These are phyloP conservation scores for Pollicipes pollicipes DNA, from an alignment of 1,140 invertebrate species.

Conservation along the genomic window DNA sequence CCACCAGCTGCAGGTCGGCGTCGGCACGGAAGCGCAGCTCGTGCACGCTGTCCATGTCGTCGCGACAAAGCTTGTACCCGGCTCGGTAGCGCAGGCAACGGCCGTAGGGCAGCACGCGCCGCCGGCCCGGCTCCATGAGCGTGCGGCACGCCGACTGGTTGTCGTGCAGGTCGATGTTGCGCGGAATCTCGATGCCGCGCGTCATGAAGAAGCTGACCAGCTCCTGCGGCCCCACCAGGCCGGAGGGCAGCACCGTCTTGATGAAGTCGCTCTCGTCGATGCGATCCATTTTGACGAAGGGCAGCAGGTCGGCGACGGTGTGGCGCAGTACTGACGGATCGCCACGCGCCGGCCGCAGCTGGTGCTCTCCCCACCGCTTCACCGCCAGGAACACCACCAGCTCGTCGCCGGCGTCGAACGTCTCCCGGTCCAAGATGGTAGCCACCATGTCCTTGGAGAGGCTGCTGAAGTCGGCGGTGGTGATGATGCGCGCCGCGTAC, in stretches of 20 bases:
- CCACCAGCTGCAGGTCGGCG: slow-evolving; percentile 17
- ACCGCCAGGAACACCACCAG: slow-evolving; percentile 18
- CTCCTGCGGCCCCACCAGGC: slow-evolving; percentile 17
- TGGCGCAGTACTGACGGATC: slow-evolving; percentile 11
- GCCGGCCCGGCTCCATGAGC: background rate
- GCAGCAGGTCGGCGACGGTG: slow-evolving; percentile 15
- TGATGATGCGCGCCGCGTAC: slow-evolving; percentile 14
- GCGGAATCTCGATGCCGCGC: slow-evolving; percentile 17
- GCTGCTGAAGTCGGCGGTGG: slow-evolving; percentile 16
- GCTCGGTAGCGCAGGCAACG: slow-evolving; percentile 7
- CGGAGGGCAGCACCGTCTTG: slow-evolving; percentile 17
- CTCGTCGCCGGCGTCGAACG: slow-evolving; percentile 16
- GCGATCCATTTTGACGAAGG: slow-evolving; percentile 15
- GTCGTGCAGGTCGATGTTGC: slow-evolving; percentile 16
- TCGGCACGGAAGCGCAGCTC: slow-evolving; percentile 18
- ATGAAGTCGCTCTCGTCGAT: slow-evolving; percentile 18
- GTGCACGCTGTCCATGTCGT: slow-evolving; percentile 16
- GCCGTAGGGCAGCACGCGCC: background rate
- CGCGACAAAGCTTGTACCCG: slow-evolving; percentile 9
- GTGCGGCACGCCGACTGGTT: background rate
- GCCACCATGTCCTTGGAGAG: slow-evolving; percentile 14
- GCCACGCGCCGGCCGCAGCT: slow-evolving; percentile 13
- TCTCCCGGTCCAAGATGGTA: slow-evolving; percentile 13
- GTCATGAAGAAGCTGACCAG: slow-evolving; percentile 20
- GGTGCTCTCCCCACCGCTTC: slow-evolving; percentile 17